These are phyloP conservation scores for Geococcyx californianus DNA, from an alignment of 2,113 vertebrate species.

Conservation along the genomic window DNA sequence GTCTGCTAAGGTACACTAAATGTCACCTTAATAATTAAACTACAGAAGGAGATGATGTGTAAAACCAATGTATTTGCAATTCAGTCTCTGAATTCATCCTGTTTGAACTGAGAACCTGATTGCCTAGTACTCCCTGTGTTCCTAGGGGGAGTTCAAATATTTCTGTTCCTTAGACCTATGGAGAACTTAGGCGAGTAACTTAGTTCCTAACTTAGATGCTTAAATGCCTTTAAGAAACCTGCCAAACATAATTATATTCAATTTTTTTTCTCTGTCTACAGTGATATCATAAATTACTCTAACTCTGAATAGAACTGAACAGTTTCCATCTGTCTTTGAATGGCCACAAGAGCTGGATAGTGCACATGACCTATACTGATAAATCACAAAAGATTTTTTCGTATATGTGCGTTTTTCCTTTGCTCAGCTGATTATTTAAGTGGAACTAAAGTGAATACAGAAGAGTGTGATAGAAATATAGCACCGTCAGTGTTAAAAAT, in stretches of 20 bases:
- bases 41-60: background rate
- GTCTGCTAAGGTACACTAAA: background rate
- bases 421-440: background rate
- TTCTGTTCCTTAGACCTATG: rapidly evolving
- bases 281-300: background rate
- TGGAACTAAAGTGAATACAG: background rate
- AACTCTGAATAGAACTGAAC: background rate
- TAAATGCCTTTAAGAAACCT: background rate
- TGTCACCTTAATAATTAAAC: background rate
- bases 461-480: background rate
- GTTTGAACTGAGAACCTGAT: background rate
- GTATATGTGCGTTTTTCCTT: background rate
- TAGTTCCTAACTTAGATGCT: background rate
- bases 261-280: background rate
- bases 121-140: background rate
- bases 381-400: background rate
- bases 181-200: background rate
- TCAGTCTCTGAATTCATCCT: background rate
- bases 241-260: background rate
- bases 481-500: background rate
- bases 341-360: background rate
- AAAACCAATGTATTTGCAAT: background rate
- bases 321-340: background rate
- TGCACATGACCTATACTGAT: background rate
- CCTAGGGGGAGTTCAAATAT: background rate